Conservation (phyloP, 2,797 vertebrate genomes). For the Syndactyla subalaris region DNA sequence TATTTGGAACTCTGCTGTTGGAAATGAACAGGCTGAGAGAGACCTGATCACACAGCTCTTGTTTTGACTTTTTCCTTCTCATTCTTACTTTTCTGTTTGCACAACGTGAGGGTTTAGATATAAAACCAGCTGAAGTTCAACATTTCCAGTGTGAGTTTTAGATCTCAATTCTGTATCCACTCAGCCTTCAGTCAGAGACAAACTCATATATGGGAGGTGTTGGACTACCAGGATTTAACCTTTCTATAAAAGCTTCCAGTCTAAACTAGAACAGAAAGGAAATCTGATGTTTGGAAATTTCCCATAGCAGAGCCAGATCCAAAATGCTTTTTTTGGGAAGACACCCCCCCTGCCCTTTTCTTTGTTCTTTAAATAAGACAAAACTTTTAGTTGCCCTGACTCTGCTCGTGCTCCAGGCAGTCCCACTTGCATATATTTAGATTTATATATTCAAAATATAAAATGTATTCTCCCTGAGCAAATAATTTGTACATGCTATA, state of each 20-base stretch:
- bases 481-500: neutral
- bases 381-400: neutral
- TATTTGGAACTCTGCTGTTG: neutral
- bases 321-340: neutral
- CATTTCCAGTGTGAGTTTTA: neutral
- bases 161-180: neutral
- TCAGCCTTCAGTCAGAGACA: neutral
- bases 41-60: neutral
- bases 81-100: neutral
- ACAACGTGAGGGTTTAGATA: neutral
- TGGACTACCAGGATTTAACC: neutral
- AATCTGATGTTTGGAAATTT: neutral
- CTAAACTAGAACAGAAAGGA: neutral
- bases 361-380: neutral
- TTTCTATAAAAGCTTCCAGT: neutral
- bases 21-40: neutral
- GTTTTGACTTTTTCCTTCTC: neutral
- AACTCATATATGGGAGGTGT: rapidly evolving
- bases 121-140: neutral
- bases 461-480: neutral
- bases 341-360: no score
- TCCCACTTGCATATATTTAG: neutral
- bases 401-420: neutral
- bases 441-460: neutral
- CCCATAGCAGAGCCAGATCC: neutral